Evolutionary conservation across 2,797 vertebrate genomes (phyloP), one percentile per base, ranked within the genome.

Genomic region (Acrossocheilus fasciatus): DNA sequence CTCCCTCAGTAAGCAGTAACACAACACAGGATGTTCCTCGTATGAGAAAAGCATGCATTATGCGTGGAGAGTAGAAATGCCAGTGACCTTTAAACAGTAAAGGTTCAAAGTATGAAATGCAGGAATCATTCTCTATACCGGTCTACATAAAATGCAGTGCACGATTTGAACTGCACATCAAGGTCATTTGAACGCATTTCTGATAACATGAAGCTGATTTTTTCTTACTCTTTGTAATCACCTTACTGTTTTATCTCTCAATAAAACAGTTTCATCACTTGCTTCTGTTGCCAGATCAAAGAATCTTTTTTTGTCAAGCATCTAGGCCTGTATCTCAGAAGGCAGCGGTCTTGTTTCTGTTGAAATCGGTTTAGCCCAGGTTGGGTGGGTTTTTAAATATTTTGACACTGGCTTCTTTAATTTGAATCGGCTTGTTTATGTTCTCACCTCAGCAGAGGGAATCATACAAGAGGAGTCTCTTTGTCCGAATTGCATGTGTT

Each of bases 401-500:
- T 91, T 88, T 91, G 89, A 92, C 90, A 89, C 88, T 84, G 79
- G 83, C 81, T 83, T 89, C 88, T 90, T 91, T 89, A 89, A 91
- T 90, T 84, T 86, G 88, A 91, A 91, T 89, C 84, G 86, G 83
- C 88, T 89, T 91, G 87, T 91, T 92, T 91, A 90, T 91, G 87
- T 89, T 92, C 86, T 87, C 83, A 86, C 88, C 89, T 88, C 69
- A 50, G 88, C 85, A 86, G 83, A 89, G 86, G 89, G 86, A 88
- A 91, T 88, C 84, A 87, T 87, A 90, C 89, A 84, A 90, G 87
- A 91, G 77, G 87, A 88, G 82, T 82, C 43, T 54, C 86, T 91
- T 89, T 90, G 88, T 90, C 89, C 80, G 84, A 88, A 87, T 88
- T 86, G 89, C 89, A 91, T 88, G 90, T 91, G 91, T 91, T 92